Evolutionary conservation across 2,797 vertebrate species (phyloP).

Genomic region (Selene dorsalis): DNA sequence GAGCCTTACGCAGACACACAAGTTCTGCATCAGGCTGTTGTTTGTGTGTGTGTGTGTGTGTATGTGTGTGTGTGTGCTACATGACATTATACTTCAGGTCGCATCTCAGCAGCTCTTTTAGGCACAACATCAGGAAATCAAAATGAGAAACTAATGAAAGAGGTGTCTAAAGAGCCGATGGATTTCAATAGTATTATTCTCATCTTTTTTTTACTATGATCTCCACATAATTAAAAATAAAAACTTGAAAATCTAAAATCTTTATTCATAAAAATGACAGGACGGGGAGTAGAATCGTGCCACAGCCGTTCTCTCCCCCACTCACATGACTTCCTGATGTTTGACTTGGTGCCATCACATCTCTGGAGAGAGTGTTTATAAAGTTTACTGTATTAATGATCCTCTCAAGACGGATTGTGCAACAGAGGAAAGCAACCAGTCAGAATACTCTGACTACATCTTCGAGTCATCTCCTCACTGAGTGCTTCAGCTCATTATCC

Average conservation of each 20-base stretch:
- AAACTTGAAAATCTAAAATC: not conserved
- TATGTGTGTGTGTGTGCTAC: not conserved
- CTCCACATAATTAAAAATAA: not conserved
- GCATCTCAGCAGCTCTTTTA: too few species aligned
- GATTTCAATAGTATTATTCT: too few species aligned
- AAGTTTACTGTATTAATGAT: constrained; percentile 16
- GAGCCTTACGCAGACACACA: not conserved
- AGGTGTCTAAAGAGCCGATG: too few species aligned
- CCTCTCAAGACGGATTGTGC: constrained; percentile 20
- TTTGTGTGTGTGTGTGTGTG: not conserved
- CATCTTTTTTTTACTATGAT: too few species aligned
- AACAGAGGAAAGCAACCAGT: constrained; percentile 4
- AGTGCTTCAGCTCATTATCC: constrained; percentile 64
- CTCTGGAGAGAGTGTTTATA: not conserved
- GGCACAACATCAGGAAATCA: not conserved
- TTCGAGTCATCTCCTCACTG: constrained; percentile 23
- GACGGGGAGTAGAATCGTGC: not conserved
- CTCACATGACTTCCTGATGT: not conserved
- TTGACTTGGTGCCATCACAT: not conserved
- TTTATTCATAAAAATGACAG: not conserved
- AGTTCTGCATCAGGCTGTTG: not conserved
- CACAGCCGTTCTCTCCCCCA: not conserved
- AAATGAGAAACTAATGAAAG: not conserved
- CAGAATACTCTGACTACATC: constrained; percentile 1
- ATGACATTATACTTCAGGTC: not conserved